These are phyloP conservation scores for Lophochroa leadbeateri DNA, from an alignment of 2,113 vertebrate species.

Conservation along the genomic window DNA sequence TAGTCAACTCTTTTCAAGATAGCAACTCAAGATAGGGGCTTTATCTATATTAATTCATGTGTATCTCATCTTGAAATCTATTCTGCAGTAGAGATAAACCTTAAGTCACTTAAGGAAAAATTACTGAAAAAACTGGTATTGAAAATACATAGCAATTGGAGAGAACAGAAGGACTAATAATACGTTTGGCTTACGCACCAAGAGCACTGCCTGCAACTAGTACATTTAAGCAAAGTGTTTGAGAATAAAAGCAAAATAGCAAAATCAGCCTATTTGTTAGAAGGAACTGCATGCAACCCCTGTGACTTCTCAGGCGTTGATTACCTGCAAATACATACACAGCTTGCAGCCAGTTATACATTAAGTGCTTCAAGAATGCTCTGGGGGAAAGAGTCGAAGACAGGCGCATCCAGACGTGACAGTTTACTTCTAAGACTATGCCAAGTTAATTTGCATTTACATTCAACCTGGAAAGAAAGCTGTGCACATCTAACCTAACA, in stretches of 20 bases:
- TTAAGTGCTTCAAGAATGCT: not conserved
- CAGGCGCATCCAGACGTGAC: rapidly evolving
- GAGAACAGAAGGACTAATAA: not conserved
- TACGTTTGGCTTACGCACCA: rapidly evolving
- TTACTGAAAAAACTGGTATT: not conserved
- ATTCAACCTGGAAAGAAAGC: not conserved
- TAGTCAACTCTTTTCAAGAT: not conserved
- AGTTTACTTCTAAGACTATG: not conserved
- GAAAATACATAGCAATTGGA: not conserved
- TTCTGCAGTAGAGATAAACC: not conserved
- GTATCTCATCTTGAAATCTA: not conserved
- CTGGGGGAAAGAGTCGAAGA: not conserved
- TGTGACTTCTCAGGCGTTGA: not conserved
- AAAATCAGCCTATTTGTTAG: not conserved
- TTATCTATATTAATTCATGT: not conserved
- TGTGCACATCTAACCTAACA: not conserved
- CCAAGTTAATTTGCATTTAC: not conserved
- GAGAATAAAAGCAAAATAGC: not conserved
- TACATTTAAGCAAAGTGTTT: not conserved
- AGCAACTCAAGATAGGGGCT: not conserved
- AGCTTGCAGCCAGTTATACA: not conserved
- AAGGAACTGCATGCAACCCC: not conserved
- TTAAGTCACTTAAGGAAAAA: not conserved
- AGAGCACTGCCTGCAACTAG: not conserved
- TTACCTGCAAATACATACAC: not conserved